Evolutionary conservation across 2,113 vertebrate genomes (phyloP).

Genomic region (Peromyscus polionotus): DNA sequence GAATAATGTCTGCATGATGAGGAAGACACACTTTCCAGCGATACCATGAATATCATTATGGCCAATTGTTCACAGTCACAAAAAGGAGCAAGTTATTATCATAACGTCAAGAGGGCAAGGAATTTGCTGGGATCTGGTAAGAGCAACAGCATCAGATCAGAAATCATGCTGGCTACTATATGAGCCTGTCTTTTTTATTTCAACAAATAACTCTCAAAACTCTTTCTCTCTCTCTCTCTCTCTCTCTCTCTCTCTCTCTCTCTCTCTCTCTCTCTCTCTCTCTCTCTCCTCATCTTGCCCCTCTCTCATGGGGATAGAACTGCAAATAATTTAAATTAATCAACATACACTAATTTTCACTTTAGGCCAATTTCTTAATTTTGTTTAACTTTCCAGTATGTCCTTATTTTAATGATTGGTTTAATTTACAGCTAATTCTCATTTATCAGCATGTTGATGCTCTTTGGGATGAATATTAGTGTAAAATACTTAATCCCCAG

Average conservation of each 20-base stretch:
- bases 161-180: background rate
- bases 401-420: slow-evolving; percentile 67
- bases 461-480: slow-evolving; percentile 53
- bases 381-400: slow-evolving; percentile 52
- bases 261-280: background rate
- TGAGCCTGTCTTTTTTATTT: background rate
- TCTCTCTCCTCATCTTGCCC: background rate
- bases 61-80: background rate
- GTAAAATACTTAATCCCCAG: slow-evolving; percentile 64
- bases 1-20: background rate
- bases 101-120: background rate
- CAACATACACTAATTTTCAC: slow-evolving; percentile 56
- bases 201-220: background rate
- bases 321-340: slow-evolving; percentile 51
- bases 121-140: background rate
- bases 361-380: slow-evolving; percentile 68
- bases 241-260: background rate
- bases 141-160: background rate
- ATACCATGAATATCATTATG: background rate
- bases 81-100: background rate
- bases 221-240: background rate
- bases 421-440: slow-evolving; percentile 73
- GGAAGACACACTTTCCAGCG: background rate
- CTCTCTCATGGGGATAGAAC: background rate
- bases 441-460: slow-evolving; percentile 63